Conservation (phyloP, 2,113 vertebrate genomes). For the Rhea pennata region DNA sequence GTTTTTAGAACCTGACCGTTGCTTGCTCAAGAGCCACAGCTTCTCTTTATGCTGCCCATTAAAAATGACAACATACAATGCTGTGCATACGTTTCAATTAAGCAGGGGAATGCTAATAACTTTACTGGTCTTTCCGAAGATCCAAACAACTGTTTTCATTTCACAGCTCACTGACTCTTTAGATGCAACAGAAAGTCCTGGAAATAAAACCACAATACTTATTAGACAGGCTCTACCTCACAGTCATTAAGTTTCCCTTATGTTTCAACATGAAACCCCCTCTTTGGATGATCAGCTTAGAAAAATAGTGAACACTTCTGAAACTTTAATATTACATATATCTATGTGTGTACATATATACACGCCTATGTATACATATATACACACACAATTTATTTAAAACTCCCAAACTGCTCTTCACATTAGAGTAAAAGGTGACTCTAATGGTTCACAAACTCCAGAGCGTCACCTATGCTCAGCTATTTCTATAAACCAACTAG, state of each 20-base stretch:
- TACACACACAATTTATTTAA: neutral
- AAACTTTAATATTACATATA: neutral
- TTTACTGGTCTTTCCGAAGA: neutral
- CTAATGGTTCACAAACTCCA: neutral
- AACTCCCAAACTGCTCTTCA: neutral
- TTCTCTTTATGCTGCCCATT: neutral
- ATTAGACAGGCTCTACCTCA: neutral
- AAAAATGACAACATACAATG: neutral
- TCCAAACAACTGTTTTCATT: constrained; percentile 16
- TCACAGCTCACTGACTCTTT: neutral
- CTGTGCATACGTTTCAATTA: constrained; percentile 8
- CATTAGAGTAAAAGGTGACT: neutral
- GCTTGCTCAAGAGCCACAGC: neutral
- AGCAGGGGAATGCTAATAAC: neutral
- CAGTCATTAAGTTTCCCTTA: neutral
- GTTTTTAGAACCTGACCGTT: neutral
- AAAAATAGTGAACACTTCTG: neutral
- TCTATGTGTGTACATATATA: no score
- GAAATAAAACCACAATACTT: neutral
- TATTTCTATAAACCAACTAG: neutral
- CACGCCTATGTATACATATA: no score
- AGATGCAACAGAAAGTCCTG: neutral
- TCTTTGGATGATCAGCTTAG: neutral
- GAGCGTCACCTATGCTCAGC: neutral
- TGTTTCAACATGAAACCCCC: neutral